phyloP scores from a whole-genome alignment of 1,140 invertebrate genomes.

The Vanessa tameamea region DNA sequence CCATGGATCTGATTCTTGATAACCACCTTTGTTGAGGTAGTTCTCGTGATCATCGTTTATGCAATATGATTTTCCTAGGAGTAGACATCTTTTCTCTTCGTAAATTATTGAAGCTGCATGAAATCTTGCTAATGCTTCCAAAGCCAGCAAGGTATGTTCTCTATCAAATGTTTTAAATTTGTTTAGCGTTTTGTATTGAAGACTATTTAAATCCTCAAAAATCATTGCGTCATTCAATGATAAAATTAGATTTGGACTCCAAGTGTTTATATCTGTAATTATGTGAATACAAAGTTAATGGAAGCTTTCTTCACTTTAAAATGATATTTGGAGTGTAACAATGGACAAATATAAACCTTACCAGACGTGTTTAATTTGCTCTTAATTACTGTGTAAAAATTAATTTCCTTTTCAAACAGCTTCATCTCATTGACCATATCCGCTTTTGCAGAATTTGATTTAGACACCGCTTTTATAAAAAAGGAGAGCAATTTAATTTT shows the following conservation, averaged over 20 bases:
- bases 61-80: slow-evolving; percentile 41
- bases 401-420: slow-evolving; percentile 60
- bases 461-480: slow-evolving; percentile 68
- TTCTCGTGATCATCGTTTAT: slow-evolving; percentile 56
- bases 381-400: slow-evolving; percentile 60
- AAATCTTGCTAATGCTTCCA: slow-evolving; percentile 63
- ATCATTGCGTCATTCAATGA: slow-evolving; percentile 59
- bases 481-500: slow-evolving; percentile 46
- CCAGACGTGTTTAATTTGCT: slow-evolving; percentile 48
- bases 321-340: background rate
- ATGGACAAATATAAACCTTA: slow-evolving; percentile 38
- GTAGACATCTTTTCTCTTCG: slow-evolving; percentile 58
- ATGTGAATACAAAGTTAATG: slow-evolving; percentile 3
- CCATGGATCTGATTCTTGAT: slow-evolving; percentile 51
- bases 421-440: slow-evolving; percentile 61
- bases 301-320: background rate
- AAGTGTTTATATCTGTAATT: slow-evolving; percentile 58
- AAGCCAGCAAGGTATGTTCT: slow-evolving; percentile 59
- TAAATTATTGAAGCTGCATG: slow-evolving; percentile 66
- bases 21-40: slow-evolving; percentile 55
- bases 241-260: slow-evolving; percentile 58
- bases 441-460: slow-evolving; percentile 63
- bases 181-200: slow-evolving; percentile 54
- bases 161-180: slow-evolving; percentile 64
- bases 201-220: slow-evolving; percentile 64